A percentile compares a stretch with the other conserved stretches of the same genome.
Conservation (phyloP, 2,113 vertebrate genomes). For the Ailuropoda melanoleuca region DNA sequence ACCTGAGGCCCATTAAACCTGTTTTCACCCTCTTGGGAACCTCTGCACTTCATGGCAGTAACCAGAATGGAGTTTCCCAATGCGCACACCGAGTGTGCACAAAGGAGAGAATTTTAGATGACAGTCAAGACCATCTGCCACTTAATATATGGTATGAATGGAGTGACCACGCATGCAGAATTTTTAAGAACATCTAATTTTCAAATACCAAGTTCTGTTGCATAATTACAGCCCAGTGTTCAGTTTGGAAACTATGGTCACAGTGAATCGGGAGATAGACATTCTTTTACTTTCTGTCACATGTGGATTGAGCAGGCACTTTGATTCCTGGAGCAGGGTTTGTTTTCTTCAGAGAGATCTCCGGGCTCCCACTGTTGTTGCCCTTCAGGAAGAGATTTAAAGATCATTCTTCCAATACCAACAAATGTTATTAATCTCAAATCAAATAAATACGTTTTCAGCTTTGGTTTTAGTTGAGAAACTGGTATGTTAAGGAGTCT, state of each 20-base stretch:
- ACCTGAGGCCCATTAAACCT: neutral
- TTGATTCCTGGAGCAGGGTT: neutral
- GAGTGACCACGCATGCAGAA: neutral
- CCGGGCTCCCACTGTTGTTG: neutral
- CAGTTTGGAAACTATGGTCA: neutral
- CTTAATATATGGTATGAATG: neutral
- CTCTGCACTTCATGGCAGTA: neutral
- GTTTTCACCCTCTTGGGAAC: neutral
- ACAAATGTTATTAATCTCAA: constrained; percentile 33
- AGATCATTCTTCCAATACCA: neutral
- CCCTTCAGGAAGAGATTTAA: neutral
- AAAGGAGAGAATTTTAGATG: neutral
- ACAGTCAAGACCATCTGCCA: neutral
- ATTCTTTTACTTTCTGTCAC: neutral
- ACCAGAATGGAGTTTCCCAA: neutral
- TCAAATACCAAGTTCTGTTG: neutral
- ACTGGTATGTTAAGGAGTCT: neutral
- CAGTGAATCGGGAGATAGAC: neutral
- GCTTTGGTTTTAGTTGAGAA: constrained; percentile 37
- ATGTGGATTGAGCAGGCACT: neutral
- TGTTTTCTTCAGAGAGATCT: constrained; percentile 26
- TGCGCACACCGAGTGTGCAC: neutral
- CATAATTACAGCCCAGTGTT: neutral
- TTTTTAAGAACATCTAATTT: neutral
- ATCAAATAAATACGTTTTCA: neutral